Evolutionary conservation across 92 coral and sea anemone genomes (phyloP), one percentile per base, ranked within the genome.

Genomic region (Chrysogorgia sp.): DNA sequence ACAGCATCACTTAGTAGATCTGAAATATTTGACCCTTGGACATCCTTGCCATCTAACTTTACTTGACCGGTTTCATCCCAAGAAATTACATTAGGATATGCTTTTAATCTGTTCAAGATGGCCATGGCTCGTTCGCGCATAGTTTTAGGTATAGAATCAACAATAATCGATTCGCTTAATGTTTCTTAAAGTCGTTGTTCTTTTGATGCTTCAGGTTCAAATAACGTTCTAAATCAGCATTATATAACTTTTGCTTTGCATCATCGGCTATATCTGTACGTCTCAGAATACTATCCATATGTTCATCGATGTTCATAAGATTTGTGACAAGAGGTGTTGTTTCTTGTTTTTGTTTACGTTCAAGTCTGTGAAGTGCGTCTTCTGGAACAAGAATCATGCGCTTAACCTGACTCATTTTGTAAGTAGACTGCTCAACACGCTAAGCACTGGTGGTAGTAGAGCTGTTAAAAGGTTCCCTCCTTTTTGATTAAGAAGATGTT

Each of bases 161-260:
- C n/a, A n/a, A n/a, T n/a, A n/a, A n/a, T n/a, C n/a, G n/a, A n/a
- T n/a, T n/a, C n/a, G n/a, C n/a, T n/a, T n/a, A n/a, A n/a, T n/a
- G n/a, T n/a, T n/a, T 74, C n/a, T 81, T 81, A 0, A 61, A 20
- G n/a, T 34, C 34, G 17, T 58, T 34, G 19, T 63, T 37, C 24
- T 61, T 72, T 63, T 74, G 74, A 24, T 74, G 79, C 47, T 67
- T 77, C 32, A 82, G 19, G 17, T 82, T 63, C 4, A 82, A 41
- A 33, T 34, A 74, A 21, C 81, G 49, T 34, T 82, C 81, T 24
- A 82, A 40, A 19, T 30, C 48, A 19, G 76, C 59, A 63, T 72
- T 23, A 65, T 71, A 82, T 40, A 55, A 1, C 13, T 43, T 58
- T 14, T 59, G 74, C 67, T 82, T 82, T 17, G 59, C 67, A 14